Percentiles rank a stretch among this genome's conserved stretches.
Evolutionary conservation across 2,113 vertebrate genomes (phyloP).

Genomic region (Thamnaconus septentrionalis): DNA sequence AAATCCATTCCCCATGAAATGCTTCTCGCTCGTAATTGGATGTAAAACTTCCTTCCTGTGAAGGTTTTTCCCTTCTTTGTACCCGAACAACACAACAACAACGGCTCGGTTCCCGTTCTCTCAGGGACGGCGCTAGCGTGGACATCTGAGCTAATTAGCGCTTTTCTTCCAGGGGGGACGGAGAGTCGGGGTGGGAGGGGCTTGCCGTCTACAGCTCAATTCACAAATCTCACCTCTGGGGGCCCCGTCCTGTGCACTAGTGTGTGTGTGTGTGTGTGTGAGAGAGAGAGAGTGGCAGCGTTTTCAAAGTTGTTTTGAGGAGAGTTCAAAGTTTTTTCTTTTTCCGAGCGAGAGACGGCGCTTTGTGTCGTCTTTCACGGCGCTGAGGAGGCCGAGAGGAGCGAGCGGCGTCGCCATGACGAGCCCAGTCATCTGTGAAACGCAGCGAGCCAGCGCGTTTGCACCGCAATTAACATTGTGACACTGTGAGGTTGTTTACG

Average conservation of each 20-base stretch:
- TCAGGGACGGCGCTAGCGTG: conserved; percentile 35
- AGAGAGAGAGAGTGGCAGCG: conserved; percentile 60
- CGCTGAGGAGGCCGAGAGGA: conserved; percentile 64
- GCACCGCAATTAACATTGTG: conserved; percentile 71
- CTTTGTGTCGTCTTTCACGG: conserved; percentile 65
- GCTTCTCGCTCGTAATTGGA: conserved; percentile 6
- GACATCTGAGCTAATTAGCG: conserved; percentile 74
- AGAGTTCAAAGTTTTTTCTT: conserved; percentile 62
- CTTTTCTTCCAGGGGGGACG: conserved; percentile 50
- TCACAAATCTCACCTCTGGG: conserved; percentile 66
- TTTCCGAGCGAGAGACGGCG: conserved; percentile 52
- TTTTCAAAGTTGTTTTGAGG: conserved; percentile 66
- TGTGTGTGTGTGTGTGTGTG: conserved; percentile 52
- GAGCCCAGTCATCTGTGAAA: conserved; percentile 79
- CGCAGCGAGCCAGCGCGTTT: conserved; percentile 63
- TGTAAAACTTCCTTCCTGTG: conserved; percentile 21
- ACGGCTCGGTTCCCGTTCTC: conserved; percentile 34
- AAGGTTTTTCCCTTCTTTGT: background rate
- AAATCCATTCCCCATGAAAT: background rate
- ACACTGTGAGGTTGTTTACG: conserved; percentile 60
- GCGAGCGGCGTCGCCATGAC: conserved; percentile 75
- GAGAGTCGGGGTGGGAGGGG: conserved; percentile 5
- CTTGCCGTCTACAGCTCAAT: conserved; percentile 65
- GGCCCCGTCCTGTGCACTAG: conserved; percentile 11
- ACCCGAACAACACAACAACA: conserved; percentile 20